Evolutionary conservation across 2,888 invertebrate genomes (phyloP), one percentile per base, ranked within the genome.

Genomic region (Scaptomyza polygonia): DNA sequence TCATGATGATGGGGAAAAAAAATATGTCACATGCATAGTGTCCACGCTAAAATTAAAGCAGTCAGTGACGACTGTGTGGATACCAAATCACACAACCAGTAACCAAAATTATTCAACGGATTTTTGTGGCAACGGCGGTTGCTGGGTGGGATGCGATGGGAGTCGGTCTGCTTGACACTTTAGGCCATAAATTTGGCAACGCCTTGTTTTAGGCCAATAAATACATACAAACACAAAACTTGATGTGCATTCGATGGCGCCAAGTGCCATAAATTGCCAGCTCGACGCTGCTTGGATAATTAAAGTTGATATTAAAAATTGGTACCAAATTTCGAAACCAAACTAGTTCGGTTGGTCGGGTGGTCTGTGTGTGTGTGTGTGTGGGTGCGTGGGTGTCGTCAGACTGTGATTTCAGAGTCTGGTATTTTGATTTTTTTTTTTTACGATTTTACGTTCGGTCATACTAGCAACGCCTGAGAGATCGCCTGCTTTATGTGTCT

Each of bases 171-270:
- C 55, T 63, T 80, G 65, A 81, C 76, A 77, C 75, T 76, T 57
- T 62, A 36, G 51, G 49, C 70, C 67, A 79, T 80, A 83, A 79
- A 84, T 87, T 71, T 51, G 59, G 51, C 63, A 77, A 63, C 73
- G 86, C 83, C 88, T 87, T 83, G 78, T 87, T 83, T 75, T 59
- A 79, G 86, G 68, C 72, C 76, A 83, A 85, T 85, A 85, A 85
- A 86, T 82, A 73, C 49, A 21, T 3, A 21, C 21, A 21, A 1
- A 25, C 25, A 39, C 40, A 39, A 63, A 72, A 67, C 69, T 80
- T 78, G 74, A 76, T 78, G 61, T 56, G 61, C 66, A 64, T 54
- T 67, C 55, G 54, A 51, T 58, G 82, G 75, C 79, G 82, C 72
- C 80, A 76, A 83, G 70, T 84, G 82, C 63, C 79, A 82, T 82